phyloP scores from a whole-genome alignment of 2,888 invertebrate species.

The Lithodes maja region DNA sequence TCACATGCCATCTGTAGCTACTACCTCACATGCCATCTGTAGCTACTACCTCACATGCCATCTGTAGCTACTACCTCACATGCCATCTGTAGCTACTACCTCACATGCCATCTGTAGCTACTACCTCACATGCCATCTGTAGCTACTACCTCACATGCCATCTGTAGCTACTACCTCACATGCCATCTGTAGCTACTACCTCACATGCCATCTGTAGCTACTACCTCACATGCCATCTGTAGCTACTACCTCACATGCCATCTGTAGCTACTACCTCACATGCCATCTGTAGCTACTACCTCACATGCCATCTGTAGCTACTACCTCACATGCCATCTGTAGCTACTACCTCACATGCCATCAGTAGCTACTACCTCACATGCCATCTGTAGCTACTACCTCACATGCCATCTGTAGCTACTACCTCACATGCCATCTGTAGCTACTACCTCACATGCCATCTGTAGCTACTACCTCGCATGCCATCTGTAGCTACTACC shows the following conservation, averaged over 20 bases:
- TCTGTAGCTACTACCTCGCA: conserved; percentile 6
- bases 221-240: background rate
- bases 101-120: background rate
- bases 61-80: conserved; percentile 8
- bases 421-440: background rate
- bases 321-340: background rate
- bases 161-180: conserved; percentile 8
- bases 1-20: background rate
- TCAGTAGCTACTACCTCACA: conserved; percentile 8
- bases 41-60: conserved; percentile 4
- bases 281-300: conserved; percentile 1
- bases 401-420: background rate
- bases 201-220: background rate
- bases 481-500: conserved; percentile 7
- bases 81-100: conserved; percentile 1
- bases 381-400: conserved; percentile 1
- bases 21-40: background rate
- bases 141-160: conserved; percentile 4
- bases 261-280: conserved; percentile 8
- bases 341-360: conserved; percentile 4
- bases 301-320: background rate
- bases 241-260: conserved; percentile 4
- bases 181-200: conserved; percentile 1
- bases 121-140: background rate
- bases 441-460: conserved; percentile 4